phyloP scores from a whole-genome alignment of 2,113 vertebrate genomes.

The Oreochromis aureus region DNA sequence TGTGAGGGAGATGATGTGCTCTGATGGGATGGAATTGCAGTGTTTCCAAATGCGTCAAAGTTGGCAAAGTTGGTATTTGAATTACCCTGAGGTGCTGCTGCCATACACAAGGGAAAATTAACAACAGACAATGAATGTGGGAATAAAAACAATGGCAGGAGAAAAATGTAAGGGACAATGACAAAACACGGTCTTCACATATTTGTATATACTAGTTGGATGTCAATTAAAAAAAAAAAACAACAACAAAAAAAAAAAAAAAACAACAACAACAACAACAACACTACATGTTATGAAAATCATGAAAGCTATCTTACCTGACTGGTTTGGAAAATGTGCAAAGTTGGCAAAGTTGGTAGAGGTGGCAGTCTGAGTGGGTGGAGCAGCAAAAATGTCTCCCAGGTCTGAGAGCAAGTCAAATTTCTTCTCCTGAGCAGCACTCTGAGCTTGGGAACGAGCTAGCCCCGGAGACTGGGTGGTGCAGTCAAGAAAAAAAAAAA shows the following conservation, averaged over 20 bases:
- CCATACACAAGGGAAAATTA: slow-evolving; percentile 75
- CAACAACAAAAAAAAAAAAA: neutral
- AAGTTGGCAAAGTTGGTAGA: slow-evolving; percentile 95
- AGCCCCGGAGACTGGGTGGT: slow-evolving; percentile 77
- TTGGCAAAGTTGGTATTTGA: slow-evolving; percentile 96
- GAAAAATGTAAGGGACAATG: slow-evolving; percentile 45
- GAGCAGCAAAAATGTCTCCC: slow-evolving; percentile 93
- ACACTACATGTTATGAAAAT: neutral
- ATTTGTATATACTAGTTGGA: neutral
- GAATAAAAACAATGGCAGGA: slow-evolving; percentile 27
- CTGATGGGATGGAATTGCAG: slow-evolving; percentile 86
- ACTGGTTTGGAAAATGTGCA: slow-evolving; percentile 94
- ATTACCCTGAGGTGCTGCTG: slow-evolving; percentile 87
- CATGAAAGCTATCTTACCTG: slow-evolving; percentile 68
- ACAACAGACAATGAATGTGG: slow-evolving; percentile 18
- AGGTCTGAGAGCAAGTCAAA: slow-evolving; percentile 95
- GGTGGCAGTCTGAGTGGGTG: slow-evolving; percentile 75
- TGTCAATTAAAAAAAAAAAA: neutral
- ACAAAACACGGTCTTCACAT: slow-evolving; percentile 61
- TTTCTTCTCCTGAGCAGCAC: slow-evolving; percentile 86
- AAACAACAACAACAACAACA: neutral
- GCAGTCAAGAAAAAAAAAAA: neutral
- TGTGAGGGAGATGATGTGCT: slow-evolving; percentile 87
- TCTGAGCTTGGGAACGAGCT: slow-evolving; percentile 60
- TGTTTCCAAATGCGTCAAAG: slow-evolving; percentile 98